Conservation (phyloP, 2,797 vertebrate genomes). For the Pyrocephalus nanus region DNA sequence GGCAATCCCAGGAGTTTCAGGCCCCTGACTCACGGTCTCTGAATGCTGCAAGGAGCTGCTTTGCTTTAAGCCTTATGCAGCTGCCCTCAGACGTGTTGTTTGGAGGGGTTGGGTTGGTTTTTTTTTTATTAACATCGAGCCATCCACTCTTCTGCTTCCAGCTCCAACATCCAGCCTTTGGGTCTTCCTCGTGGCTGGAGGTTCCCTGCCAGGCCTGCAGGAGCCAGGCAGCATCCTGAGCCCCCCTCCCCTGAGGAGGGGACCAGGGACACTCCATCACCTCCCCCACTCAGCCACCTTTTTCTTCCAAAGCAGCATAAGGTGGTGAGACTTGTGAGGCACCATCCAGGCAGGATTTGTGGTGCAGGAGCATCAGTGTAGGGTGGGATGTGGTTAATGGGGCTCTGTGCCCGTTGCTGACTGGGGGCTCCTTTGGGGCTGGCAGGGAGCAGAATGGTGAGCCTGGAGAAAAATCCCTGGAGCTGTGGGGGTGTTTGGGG, state of each 20-base stretch:
- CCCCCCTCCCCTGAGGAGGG: background rate
- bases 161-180: background rate
- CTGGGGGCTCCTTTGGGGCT: background rate
- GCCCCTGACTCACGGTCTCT: background rate
- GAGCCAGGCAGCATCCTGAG: background rate
- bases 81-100: background rate
- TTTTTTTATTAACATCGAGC: background rate
- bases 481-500: rapidly evolving
- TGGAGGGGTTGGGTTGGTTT: background rate
- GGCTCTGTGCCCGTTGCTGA: background rate
- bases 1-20: background rate
- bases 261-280: background rate
- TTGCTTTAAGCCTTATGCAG: background rate
- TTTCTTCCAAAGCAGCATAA: background rate
- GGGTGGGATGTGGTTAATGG: background rate
- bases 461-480: background rate
- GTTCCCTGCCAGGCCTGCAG: background rate
- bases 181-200: background rate
- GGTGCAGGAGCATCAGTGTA: background rate
- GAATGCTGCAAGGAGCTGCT: background rate
- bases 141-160: background rate
- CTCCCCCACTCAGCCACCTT: rapidly evolving
- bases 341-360: background rate
- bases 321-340: rapidly evolving
- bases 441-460: background rate